Evolutionary conservation across 1,140 invertebrate species (phyloP), one percentile per base, ranked within the genome.

Genomic region (Pinna nobilis): DNA sequence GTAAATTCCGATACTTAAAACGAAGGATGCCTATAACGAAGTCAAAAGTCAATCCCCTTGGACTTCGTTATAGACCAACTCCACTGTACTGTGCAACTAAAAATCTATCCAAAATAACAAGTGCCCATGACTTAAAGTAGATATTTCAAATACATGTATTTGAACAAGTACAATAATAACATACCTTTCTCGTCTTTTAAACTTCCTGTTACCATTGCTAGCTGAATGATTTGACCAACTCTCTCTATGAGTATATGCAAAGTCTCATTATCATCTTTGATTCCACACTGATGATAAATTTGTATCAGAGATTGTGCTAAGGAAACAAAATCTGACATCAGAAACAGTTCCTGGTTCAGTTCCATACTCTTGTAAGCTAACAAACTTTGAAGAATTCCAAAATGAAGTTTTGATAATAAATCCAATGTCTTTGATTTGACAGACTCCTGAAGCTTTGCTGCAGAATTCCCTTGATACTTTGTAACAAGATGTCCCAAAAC

Each of bases 151-250:
- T 53, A 0, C 9, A 20, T 53, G 11, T 6, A 11, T 7, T 13
- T 53, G 11, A 53, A 15, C 1, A 53, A 53, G 25, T 3, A 53
- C 18, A 53, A 28, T 25, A 7, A 18, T 18, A 3, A 25, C 3
- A 15, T 59, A 59, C 55, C 55, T 35, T 59, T 59, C 9, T 59
- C 55, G n/a, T 59, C 59, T 44, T 63, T 63, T 23, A 63, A 37
- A 25, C 59, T 63, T 11, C 39, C 63, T 11, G 70, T 72, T 41
- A 72, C 50, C 39, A 80, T 64, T 11, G 85, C 81, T 35, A 87
- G 81, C 53, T 87, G 85, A 44, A 87, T 77, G 13, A 82, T 77
- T 67, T 87, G 85, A 28, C 82, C 82, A 20, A 85, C 69, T 61
- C 84, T 77, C 55, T 87, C 85, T 15, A 85, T 65, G 0, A 83